A percentile compares a stretch with the other conserved stretches of the same genome.
Conservation (phyloP, 2,113 vertebrate species). For the Rhinoptilus africanus region DNA sequence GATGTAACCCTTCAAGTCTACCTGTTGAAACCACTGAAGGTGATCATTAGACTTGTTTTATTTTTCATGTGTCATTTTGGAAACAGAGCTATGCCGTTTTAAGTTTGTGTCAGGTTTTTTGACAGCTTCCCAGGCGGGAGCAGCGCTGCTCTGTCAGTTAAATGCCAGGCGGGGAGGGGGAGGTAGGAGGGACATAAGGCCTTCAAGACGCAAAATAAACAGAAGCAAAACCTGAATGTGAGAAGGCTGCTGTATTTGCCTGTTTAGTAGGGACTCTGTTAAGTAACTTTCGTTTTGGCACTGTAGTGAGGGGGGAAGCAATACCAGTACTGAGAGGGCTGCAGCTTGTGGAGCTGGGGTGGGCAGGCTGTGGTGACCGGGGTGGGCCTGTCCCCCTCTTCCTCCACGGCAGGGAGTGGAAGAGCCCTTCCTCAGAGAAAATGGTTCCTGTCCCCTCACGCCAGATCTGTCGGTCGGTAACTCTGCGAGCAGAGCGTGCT, state of each 20-base stretch:
- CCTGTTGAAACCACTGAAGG: not conserved
- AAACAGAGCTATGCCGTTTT: not conserved
- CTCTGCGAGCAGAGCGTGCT: not conserved
- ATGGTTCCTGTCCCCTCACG: not conserved
- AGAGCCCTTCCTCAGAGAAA: not conserved
- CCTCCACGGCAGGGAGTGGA: accelerated
- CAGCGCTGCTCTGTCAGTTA: not conserved
- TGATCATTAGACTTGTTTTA: not conserved
- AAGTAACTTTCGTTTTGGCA: not conserved
- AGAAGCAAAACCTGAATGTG: not conserved
- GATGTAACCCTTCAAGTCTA: not conserved
- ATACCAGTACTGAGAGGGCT: accelerated
- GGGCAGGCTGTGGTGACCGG: not conserved
- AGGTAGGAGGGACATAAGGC: not conserved
- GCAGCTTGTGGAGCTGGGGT: not conserved
- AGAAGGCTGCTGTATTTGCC: not conserved
- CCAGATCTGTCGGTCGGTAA: accelerated
- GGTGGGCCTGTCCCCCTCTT: not conserved
- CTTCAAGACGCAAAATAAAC: not conserved
- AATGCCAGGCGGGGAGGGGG: not conserved
- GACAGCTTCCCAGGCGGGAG: not conserved
- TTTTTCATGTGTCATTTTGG: not conserved
- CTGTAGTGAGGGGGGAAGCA: not conserved
- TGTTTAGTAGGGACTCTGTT: not conserved
- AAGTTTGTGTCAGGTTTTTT: not conserved